Percentiles rank a stretch among this genome's conserved stretches.
Conservation (phyloP, 2,113 vertebrate genomes). For the Formicarius rufipectus region DNA sequence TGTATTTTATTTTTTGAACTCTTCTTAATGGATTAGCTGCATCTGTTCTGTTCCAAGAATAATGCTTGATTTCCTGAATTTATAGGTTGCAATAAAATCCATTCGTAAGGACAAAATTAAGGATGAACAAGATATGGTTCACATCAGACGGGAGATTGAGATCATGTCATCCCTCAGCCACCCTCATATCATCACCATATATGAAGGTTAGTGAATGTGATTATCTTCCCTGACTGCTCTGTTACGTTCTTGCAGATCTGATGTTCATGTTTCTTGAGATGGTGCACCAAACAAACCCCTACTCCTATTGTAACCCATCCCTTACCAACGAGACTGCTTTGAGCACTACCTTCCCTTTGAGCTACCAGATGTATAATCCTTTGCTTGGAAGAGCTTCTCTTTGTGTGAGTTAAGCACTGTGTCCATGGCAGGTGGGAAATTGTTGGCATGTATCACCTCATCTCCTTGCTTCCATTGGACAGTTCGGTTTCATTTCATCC, state of each 20-base stretch:
- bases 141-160: slow-evolving; percentile 98
- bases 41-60: slow-evolving; percentile 76
- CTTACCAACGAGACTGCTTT: not conserved
- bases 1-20: slow-evolving; percentile 78
- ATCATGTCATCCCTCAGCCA: slow-evolving; percentile 98
- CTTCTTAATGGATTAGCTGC: slow-evolving; percentile 68
- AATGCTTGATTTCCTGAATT: slow-evolving; percentile 81
- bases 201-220: slow-evolving; percentile 87
- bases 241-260: slow-evolving; percentile 46
- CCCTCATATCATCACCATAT: slow-evolving; percentile 98
- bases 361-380: not conserved
- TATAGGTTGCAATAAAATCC: slow-evolving; percentile 98
- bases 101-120: slow-evolving; percentile 99
- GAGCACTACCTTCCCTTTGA: not conserved
- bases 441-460: not conserved
- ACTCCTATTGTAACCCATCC: not conserved
- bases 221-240: slow-evolving; percentile 16
- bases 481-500: not conserved
- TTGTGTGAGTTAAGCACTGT: not conserved
- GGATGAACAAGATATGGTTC: slow-evolving; percentile 98
- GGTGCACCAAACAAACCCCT: not conserved
- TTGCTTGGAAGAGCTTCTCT: not conserved
- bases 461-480: not conserved
- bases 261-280: slow-evolving; percentile 54
- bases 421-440: not conserved